A percentile compares a stretch with the other conserved stretches of the same genome.
Conservation (phyloP, 2,113 vertebrate genomes). For the Desmodus rotundus region DNA sequence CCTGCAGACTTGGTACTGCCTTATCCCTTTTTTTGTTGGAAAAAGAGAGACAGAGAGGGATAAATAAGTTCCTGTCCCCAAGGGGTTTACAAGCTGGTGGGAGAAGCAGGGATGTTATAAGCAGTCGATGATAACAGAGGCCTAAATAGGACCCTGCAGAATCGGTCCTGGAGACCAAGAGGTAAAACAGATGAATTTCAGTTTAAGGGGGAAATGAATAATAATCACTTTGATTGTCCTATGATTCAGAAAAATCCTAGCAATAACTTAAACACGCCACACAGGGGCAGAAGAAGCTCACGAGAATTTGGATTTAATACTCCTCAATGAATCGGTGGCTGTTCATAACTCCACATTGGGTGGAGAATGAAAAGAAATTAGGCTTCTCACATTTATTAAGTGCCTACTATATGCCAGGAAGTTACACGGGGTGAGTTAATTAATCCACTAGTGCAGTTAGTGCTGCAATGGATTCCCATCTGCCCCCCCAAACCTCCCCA, state of each 20-base stretch:
- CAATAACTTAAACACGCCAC: slow-evolving; percentile 31
- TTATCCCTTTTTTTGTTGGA: neutral
- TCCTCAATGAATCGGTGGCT: fast-evolving
- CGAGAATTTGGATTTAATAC: too few species aligned
- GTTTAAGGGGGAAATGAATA: neutral
- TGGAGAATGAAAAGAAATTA: neutral
- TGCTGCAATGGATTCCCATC: neutral
- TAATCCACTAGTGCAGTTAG: neutral
- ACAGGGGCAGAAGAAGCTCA: slow-evolving; percentile 6
- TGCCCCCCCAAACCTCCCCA: neutral
- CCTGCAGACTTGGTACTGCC: neutral
- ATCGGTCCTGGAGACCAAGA: neutral
- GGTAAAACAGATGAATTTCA: neutral
- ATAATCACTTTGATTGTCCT: neutral
- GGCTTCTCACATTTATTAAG: neutral
- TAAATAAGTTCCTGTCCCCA: neutral
- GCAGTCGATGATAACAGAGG: neutral
- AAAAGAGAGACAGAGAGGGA: neutral
- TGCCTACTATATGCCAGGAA: neutral
- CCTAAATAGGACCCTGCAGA: neutral
- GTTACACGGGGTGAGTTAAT: fast-evolving
- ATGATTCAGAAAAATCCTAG: neutral
- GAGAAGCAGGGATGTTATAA: neutral
- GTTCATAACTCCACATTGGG: fast-evolving
- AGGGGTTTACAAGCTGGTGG: neutral